Conservation (phyloP, 2,797 vertebrate species). For the Poeciliopsis paucimaculata region DNA sequence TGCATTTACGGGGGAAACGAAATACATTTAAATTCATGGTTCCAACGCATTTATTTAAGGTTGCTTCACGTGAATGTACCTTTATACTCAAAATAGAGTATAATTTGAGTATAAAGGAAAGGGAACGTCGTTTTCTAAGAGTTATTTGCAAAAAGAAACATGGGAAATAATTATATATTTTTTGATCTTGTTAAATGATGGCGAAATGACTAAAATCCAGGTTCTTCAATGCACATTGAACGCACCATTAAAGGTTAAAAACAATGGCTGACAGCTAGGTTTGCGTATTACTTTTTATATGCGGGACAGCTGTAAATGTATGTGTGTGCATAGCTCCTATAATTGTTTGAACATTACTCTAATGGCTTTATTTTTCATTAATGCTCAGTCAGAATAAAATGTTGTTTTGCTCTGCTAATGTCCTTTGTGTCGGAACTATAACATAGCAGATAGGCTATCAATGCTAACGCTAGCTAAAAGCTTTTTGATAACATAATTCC, state of each 20-base stretch:
- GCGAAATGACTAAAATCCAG: no score
- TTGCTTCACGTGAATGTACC: neutral
- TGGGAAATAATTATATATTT: neutral
- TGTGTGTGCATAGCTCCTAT: conserved; percentile 5
- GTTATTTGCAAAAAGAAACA: neutral
- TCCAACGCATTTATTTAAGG: neutral
- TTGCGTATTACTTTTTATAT: neutral
- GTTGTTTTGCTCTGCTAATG: neutral
- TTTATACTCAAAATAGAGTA: neutral
- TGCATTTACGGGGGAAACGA: neutral
- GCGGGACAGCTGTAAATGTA: neutral
- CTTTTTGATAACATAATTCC: neutral
- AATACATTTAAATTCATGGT: neutral
- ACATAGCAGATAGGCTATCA: neutral
- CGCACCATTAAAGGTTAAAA: conserved; percentile 16
- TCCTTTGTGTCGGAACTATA: neutral
- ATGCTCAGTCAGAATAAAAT: neutral
- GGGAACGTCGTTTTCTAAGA: neutral
- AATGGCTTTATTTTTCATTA: accelerated
- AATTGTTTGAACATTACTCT: neutral
- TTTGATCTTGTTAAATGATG: neutral
- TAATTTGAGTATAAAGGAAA: no score
- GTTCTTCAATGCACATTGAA: neutral
- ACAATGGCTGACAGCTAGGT: conserved; percentile 22
- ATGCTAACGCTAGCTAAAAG: conserved; percentile 18